Conservation (phyloP, 2,888 invertebrate genomes). For the Cephus pulcher region DNA sequence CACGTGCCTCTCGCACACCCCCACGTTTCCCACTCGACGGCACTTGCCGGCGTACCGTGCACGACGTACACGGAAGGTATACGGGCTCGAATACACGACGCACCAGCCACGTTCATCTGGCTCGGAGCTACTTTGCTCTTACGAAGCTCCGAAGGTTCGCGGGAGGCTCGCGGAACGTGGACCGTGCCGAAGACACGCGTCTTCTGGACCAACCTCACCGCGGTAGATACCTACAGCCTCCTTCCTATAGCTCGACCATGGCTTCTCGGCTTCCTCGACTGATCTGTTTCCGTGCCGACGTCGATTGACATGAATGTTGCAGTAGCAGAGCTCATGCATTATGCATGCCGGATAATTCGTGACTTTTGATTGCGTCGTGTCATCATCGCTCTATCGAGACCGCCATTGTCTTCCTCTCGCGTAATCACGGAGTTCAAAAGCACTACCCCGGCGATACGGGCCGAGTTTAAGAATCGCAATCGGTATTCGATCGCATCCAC, state of each 20-base stretch:
- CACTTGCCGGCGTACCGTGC: conserved; percentile 19
- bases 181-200: not conserved
- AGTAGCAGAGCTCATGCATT: conserved; percentile 41
- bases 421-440: conserved; percentile 39
- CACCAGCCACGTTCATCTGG: not conserved
- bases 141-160: not conserved
- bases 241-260: not conserved
- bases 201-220: not conserved
- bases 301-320: conserved; percentile 40
- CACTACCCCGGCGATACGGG: conserved; percentile 20
- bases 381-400: conserved; percentile 44
- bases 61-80: not conserved
- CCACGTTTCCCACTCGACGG: conserved; percentile 16
- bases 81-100: not conserved
- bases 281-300: conserved; percentile 1
- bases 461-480: not conserved
- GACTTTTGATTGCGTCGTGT: conserved; percentile 52
- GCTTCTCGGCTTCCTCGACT: not conserved
- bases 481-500: not conserved
- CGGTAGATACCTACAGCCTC: not conserved
- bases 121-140: not conserved
- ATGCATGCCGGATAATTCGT: conserved; percentile 51
- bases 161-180: not conserved
- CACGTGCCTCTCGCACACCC: not conserved
- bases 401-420: conserved; percentile 37